phyloP scores from a whole-genome alignment of 2,888 invertebrate species.

The Dolichopus griseipennis region DNA sequence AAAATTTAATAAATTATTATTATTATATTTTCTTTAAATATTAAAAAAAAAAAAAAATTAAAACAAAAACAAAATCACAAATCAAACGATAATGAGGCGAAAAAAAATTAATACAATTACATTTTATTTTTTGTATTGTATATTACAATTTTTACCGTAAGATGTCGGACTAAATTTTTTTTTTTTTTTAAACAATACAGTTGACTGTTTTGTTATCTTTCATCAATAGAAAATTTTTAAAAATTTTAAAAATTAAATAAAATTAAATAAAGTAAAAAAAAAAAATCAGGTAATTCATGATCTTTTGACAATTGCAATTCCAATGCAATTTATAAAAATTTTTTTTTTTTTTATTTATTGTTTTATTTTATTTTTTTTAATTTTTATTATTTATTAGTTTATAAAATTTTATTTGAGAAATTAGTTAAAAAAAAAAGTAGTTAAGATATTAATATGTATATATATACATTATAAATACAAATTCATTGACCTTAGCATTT shows the following conservation, averaged over 20 bases:
- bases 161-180: slow-evolving; percentile 4
- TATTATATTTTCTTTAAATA: too few species aligned
- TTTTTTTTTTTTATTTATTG: background rate
- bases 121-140: too few species aligned
- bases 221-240: too few species aligned
- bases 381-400: background rate
- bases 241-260: background rate
- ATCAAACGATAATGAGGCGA: too few species aligned
- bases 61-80: too few species aligned
- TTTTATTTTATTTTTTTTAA: background rate
- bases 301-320: background rate
- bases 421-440: background rate
- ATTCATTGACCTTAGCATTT: background rate
- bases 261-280: background rate
- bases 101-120: too few species aligned
- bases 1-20: background rate
- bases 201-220: background rate
- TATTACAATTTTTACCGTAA: background rate
- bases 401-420: background rate
- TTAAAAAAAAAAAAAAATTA: background rate
- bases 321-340: background rate
- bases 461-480: background rate
- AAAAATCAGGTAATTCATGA: background rate
- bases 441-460: too few species aligned
- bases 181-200: background rate